Evolutionary conservation across 2,113 vertebrate species (phyloP).

Genomic region (Prunella fulvescens): DNA sequence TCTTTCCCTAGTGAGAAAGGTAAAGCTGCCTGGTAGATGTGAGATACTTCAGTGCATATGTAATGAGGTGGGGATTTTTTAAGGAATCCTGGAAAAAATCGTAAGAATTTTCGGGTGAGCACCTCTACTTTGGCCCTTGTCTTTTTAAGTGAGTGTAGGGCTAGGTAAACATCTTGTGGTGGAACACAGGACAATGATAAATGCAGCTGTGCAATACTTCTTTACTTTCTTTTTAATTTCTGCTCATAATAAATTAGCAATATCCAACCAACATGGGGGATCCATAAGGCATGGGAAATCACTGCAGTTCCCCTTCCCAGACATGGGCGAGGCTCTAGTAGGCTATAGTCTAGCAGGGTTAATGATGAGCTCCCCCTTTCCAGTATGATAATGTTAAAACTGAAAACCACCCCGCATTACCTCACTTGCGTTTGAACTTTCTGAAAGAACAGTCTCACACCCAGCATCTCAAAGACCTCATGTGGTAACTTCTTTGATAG

Average conservation of each 20-base stretch:
- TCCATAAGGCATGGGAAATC: background rate
- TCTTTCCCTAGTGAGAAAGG: background rate
- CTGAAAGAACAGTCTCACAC: background rate
- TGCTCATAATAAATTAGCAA: background rate
- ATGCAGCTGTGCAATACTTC: background rate
- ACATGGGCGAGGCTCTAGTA: background rate
- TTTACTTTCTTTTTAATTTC: background rate
- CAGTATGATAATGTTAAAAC: background rate
- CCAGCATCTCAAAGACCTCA: background rate
- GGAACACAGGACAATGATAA: background rate
- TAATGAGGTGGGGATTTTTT: background rate
- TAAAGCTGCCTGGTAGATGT: background rate
- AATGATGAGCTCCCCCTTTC: background rate
- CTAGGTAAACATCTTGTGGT: background rate
- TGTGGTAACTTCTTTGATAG: background rate
- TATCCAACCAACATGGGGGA: background rate
- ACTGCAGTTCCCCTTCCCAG: background rate
- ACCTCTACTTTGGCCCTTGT: background rate
- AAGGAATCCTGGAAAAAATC: background rate
- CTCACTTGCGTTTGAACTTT: background rate
- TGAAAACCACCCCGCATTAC: background rate
- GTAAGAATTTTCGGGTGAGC: background rate
- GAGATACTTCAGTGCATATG: background rate
- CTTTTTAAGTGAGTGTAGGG: background rate
- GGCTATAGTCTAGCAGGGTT: background rate